A percentile compares a stretch with the other conserved stretches of the same genome.
Evolutionary conservation across 1,140 invertebrate genomes (phyloP).

Genomic region (Bradysia coprophila): DNA sequence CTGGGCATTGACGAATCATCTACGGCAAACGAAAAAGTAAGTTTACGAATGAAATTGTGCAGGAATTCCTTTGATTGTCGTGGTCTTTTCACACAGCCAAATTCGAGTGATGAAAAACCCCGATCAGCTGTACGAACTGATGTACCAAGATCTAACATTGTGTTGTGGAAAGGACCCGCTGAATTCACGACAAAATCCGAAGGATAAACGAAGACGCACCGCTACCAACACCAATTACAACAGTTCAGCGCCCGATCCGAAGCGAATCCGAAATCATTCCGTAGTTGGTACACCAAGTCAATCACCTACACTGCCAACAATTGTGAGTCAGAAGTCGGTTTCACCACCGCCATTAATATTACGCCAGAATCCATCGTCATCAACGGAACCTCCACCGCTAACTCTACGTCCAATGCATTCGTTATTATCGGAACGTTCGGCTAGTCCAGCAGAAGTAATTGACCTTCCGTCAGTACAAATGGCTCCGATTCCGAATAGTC

Average conservation of each 20-base stretch:
- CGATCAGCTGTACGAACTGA: slow-evolving; percentile 10
- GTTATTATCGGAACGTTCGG: no score
- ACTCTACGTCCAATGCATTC: no score
- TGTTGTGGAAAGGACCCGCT: slow-evolving; percentile 18
- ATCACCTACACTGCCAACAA: neutral
- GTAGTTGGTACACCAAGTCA: neutral
- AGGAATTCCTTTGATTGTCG: no score
- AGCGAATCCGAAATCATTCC: neutral
- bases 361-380: slow-evolving; percentile 3
- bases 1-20: slow-evolving; percentile 37
- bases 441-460: no score
- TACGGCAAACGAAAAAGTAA: slow-evolving; percentile 30
- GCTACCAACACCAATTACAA: neutral
- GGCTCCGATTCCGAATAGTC: neutral
- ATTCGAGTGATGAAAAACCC: slow-evolving; percentile 1
- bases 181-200: slow-evolving; percentile 4
- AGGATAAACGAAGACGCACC: neutral
- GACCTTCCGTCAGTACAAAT: no score
- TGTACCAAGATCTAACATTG: slow-evolving; percentile 11
- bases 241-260: neutral
- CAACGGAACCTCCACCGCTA: neutral
- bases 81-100: no score
- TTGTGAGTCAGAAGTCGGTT: neutral
- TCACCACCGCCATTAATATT: slow-evolving; percentile 16
- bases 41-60: no score